Conservation (phyloP, 1,140 invertebrate genomes). For the Drosophila suzukii region DNA sequence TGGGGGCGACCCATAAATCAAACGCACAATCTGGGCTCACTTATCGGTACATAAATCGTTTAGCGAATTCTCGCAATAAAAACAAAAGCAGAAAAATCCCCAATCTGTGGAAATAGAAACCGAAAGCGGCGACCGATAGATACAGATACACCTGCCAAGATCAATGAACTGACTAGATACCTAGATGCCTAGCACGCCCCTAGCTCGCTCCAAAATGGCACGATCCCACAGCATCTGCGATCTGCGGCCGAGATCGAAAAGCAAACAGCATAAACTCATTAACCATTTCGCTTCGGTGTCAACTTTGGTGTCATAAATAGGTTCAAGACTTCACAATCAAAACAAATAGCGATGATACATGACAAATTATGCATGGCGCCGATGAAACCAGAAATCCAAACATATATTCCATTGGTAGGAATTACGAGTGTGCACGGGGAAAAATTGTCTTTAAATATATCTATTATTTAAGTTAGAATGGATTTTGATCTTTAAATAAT, state of each 20-base stretch:
- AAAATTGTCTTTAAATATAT: neutral
- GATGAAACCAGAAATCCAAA: constrained; percentile 44
- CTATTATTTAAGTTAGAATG: no score
- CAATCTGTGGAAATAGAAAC: constrained; percentile 35
- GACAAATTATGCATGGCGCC: constrained; percentile 33
- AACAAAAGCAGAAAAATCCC: constrained; percentile 5
- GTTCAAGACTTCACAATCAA: constrained; percentile 77
- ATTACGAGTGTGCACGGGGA: constrained; percentile 11
- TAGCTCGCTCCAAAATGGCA: constrained; percentile 29
- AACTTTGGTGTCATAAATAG: constrained; percentile 66
- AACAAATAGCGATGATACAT: constrained; percentile 56
- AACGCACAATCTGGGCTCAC: constrained; percentile 38
- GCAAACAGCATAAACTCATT: constrained; percentile 70
- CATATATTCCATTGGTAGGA: constrained; percentile 26
- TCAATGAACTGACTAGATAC: constrained; percentile 62
- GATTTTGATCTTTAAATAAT: no score
- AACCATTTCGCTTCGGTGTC: constrained; percentile 64
- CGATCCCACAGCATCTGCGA: constrained; percentile 22
- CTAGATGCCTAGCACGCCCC: constrained; percentile 51
- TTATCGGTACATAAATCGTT: constrained; percentile 41
- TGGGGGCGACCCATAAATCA: constrained; percentile 42
- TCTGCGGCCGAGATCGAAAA: constrained; percentile 16
- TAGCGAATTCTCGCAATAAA: constrained; percentile 16
- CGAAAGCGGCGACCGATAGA: constrained; percentile 19
- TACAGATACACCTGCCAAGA: constrained; percentile 41